A percentile compares a stretch with the other conserved stretches of the same genome.
phyloP scores from a whole-genome alignment of 2,888 invertebrate genomes.

The Harpagoxenus sublaevis region DNA sequence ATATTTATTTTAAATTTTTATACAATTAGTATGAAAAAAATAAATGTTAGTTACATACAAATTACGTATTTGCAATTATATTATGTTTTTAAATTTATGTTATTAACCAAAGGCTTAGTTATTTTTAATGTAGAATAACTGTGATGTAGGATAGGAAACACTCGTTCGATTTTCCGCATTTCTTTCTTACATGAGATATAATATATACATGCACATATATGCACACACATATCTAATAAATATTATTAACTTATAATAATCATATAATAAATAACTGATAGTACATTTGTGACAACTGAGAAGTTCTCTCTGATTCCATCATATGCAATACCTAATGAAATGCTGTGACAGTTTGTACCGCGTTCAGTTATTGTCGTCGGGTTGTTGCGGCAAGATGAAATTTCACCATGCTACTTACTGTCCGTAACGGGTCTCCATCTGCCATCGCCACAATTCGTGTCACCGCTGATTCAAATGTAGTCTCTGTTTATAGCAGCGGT shows the following conservation, averaged over 20 bases:
- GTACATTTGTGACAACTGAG: not conserved
- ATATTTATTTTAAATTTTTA: no score
- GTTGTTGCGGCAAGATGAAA: slow-evolving; percentile 50
- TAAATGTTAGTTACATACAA: no score
- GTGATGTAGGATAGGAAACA: not conserved
- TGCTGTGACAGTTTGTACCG: slow-evolving; percentile 29
- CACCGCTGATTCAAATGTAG: slow-evolving; percentile 45
- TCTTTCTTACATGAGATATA: not conserved
- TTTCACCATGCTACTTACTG: slow-evolving; percentile 40
- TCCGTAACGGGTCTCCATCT: slow-evolving; percentile 20
- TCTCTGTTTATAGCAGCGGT: slow-evolving; percentile 41
- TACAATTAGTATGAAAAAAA: no score
- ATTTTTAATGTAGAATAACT: not conserved
- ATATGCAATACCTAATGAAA: not conserved
- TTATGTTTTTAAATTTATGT: no score
- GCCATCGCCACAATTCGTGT: slow-evolving; percentile 23
- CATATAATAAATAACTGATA: not conserved
- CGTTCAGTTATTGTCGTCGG: slow-evolving; percentile 23
- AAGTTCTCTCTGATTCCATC: not conserved
- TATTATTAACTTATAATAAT: slow-evolving; percentile 17
- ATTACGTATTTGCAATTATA: not conserved
- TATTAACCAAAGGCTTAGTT: not conserved
- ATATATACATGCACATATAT: not conserved
- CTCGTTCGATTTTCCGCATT: not conserved
- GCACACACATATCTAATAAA: no score